phyloP scores from a whole-genome alignment of 2,113 vertebrate genomes.

The Poecile atricapillus region DNA sequence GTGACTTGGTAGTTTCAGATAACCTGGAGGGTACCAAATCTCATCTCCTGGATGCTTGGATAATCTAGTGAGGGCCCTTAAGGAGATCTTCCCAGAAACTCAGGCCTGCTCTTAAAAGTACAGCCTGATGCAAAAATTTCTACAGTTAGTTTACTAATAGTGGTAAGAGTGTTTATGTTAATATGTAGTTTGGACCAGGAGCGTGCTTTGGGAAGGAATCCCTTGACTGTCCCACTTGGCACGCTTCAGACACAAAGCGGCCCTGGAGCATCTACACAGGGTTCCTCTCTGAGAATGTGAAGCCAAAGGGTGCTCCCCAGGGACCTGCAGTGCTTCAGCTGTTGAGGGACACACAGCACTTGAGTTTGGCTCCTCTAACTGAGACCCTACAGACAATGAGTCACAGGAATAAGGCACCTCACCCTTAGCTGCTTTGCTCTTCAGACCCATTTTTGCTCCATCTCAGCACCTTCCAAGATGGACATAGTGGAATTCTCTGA shows the following conservation, averaged over 20 bases:
- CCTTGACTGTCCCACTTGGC: neutral
- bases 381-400: neutral
- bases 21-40: neutral
- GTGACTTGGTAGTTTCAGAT: neutral
- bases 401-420: rapidly evolving
- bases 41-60: neutral
- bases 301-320: neutral
- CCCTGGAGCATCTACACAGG: neutral
- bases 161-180: neutral
- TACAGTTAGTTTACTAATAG: neutral
- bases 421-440: neutral
- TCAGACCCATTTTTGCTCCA: neutral
- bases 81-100: neutral
- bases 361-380: neutral
- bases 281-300: neutral
- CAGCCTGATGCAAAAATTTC: neutral
- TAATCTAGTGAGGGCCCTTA: neutral
- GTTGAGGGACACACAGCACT: rapidly evolving
- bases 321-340: neutral
- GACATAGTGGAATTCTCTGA: neutral
- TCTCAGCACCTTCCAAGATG: neutral
- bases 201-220: neutral
- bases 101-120: neutral
- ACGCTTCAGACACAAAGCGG: rapidly evolving
- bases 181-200: neutral